Base-by-base conservation (phyloP, 2,888 invertebrate genomes). In the Drosophila borborema region DNA sequence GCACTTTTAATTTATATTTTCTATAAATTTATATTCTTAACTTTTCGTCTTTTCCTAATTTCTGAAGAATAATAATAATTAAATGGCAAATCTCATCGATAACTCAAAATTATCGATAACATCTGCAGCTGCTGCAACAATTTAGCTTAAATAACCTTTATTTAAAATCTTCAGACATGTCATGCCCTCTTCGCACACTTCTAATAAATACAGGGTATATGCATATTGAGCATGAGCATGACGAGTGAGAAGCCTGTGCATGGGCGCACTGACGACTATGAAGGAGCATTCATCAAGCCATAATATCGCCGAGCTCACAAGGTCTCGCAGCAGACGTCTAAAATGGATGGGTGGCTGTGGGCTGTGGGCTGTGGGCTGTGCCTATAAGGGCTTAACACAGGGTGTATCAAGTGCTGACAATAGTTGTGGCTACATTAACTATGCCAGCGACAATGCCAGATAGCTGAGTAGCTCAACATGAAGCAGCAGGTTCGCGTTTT, bases 211-310 rank as follows among this genome's bases (percentile, higher is more conserved):
- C 31, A 49, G 49, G 60, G 60, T 60, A 60, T 60, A 18, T 16
- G 34, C 5, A 59, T 23, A 38, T 54, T n/a, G 54, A 58, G 48
- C 51, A 62, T 51, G 60, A 34, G 62, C 51, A 38, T 65, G 59
- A 53, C 46, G 72, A 48, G 54, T 51, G 34, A 14, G 53, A 38
- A 60, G 51, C 36, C 34, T 62, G 34, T 51, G 40, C 40, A 41
- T 41, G 40, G 41, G 41, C 41, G 41, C 41, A 41, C 41, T 41
- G 41, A 67, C 23, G 58, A 59, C 58, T 48, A 58, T 60, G 54
- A 59, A 53, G 67, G 20, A 54, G 53, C 74, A 80, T 81, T 69
- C 64, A 80, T 80, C 82, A 77, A 72, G 71, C 54, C 62, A 62
- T 70, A 80, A 78, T 72, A 75, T 70, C 64, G 55, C 40, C 68